A percentile compares a stretch with the other conserved stretches of the same genome.
Conservation (phyloP, 2,113 vertebrate species). For the Crocuta crocuta region DNA sequence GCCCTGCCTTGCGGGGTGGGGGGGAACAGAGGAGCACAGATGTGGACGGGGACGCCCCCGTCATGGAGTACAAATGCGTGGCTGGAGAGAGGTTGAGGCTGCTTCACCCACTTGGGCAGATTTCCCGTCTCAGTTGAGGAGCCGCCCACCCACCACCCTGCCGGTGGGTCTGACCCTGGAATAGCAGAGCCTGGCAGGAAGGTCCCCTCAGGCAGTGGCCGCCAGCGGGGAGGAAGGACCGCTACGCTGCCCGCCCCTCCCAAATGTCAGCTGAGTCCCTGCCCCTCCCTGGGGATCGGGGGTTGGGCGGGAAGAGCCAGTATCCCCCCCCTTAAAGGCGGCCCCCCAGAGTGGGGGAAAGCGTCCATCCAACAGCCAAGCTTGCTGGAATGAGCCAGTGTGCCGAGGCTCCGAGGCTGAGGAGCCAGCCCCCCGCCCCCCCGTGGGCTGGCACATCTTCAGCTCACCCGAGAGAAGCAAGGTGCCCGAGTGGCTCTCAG, state of each 20-base stretch:
- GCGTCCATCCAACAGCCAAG: not conserved
- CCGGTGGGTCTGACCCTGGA: not conserved
- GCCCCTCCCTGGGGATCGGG: not conserved
- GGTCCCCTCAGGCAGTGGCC: not conserved
- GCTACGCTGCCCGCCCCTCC: not conserved
- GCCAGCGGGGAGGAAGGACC: not conserved
- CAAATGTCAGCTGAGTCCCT: not conserved
- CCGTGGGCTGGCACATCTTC: not conserved
- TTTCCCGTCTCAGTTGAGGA: not conserved
- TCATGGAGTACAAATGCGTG: accelerated
- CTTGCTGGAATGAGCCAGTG: not conserved
- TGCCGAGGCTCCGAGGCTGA: not conserved
- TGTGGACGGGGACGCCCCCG: accelerated
- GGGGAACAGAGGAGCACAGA: not conserved
- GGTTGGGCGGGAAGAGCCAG: not conserved
- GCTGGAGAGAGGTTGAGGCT: accelerated
- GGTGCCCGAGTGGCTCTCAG: too few relatives aligned
- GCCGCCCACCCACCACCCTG: not conserved
- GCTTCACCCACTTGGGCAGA: not conserved
- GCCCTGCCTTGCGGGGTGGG: not conserved
- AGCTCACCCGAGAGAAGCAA: not conserved
- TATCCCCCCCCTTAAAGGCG: not conserved
- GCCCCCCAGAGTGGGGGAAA: not conserved
- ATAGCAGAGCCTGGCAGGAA: not conserved
- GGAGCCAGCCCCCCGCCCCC: not conserved